These are phyloP conservation scores for Smittia sp. DNA, from an alignment of 2,888 invertebrate genomes.

Conservation along the genomic window DNA sequence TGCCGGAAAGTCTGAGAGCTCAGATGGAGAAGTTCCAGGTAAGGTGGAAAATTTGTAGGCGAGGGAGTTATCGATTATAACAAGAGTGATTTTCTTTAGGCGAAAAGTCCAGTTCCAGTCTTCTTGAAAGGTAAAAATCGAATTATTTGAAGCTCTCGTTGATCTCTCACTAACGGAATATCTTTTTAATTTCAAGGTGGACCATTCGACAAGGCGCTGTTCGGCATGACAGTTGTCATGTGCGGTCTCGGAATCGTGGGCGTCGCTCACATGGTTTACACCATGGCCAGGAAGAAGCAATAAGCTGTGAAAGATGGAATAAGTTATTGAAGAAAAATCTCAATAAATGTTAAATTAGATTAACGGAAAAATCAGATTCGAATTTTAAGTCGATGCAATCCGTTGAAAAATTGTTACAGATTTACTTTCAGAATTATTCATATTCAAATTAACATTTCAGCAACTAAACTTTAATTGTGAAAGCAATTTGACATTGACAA, in stretches of 20 bases:
- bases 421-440: too few species aligned
- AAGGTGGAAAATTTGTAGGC: conserved; percentile 22
- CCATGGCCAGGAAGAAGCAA: conserved; percentile 50
- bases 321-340: background rate
- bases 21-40: conserved; percentile 52
- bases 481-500: too few species aligned
- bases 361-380: background rate
- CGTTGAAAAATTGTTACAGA: background rate
- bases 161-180: background rate
- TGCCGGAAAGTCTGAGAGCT: conserved; percentile 50
- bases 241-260: conserved; percentile 51
- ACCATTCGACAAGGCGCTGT: conserved; percentile 50
- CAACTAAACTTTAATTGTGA: too few species aligned
- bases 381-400: background rate
- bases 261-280: conserved; percentile 48
- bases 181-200: conserved; percentile 46
- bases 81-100: conserved; percentile 46
- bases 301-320: background rate
- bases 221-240: conserved; percentile 50
- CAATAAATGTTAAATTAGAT: background rate
- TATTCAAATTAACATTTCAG: too few species aligned
- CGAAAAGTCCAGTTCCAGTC: conserved; percentile 50
- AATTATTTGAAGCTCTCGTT: too few species aligned
- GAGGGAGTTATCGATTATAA: conserved; percentile 31
- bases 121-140: conserved; percentile 50